Base-by-base conservation (phyloP, 2,888 invertebrate genomes). In the Epirrhoe tristata region DNA sequence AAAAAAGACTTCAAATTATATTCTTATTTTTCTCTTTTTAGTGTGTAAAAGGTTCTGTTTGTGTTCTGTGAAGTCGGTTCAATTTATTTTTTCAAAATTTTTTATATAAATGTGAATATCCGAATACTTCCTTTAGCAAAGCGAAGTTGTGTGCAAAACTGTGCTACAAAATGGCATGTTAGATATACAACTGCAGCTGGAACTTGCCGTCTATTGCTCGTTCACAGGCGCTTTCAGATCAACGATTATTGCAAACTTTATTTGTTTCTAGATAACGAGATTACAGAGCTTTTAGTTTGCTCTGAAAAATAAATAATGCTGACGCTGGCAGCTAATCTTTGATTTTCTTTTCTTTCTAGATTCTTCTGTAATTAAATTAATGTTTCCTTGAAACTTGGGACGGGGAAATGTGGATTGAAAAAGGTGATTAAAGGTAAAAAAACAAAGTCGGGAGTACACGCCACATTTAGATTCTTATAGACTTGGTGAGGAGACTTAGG, bases 241-340 rank as follows among this genome's bases (percentile, higher is more conserved):
- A 53, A 56, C 53, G 58, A 58, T 63, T 58, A 63, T 48, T 54
- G 58, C 58, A 46, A 48, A 58, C 63, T 63, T 58, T 58, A 56
- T 57, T 52, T 63, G 57, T 58, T 63, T 54, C 53, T 52, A 57
- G 55, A 55, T 52, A 63, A 63, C 56, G 31, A 63, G 63, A 63
- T 58, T 54, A 58, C 8, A 32, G 31, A 50, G 58, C 52, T 58
- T 58, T 58, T 43, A 63, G 34, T 58, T 63, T 54, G 53, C 48
- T 53, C 36, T 48, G 53, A 32, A 63, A 63, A 63, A 63, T 53
- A 55, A 58, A 53, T 53, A 63, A 63, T 52, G 53, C 36, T 51
- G 62, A 48, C 51, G 39, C 58, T 10, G 10, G 16, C 57, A 14
- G 50, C 24, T 46, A 51, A 51, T 34, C 50, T 56, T 32, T 52